phyloP scores from a whole-genome alignment of 2,797 vertebrate genomes.

The Sebastolobus altivelis region DNA sequence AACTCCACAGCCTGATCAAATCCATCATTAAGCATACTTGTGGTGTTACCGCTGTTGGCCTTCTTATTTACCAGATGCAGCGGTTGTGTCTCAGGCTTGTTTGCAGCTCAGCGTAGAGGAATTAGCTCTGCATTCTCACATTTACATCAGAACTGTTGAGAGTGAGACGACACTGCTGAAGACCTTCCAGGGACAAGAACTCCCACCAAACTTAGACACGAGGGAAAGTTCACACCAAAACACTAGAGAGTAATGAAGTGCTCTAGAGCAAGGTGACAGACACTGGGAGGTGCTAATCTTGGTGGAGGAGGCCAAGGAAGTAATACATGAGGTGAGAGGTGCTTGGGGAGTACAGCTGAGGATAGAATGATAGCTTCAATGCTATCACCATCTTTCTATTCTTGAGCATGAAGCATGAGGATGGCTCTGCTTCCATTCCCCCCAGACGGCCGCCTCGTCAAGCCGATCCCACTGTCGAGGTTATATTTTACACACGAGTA shows the following conservation, averaged over 20 bases:
- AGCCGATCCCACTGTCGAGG: conserved; percentile 8
- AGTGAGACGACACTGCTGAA: conserved; percentile 10
- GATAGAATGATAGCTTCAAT: conserved; percentile 15
- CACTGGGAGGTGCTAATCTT: conserved; percentile 50
- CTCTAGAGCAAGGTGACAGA: conserved; percentile 39
- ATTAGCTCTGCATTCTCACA: conserved; percentile 62
- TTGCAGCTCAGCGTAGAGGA: conserved; percentile 55
- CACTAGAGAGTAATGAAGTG: conserved; percentile 38
- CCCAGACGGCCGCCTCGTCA: neutral
- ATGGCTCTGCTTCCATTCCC: conserved; percentile 24
- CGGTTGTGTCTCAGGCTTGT: conserved; percentile 59
- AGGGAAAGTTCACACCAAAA: conserved; percentile 21
- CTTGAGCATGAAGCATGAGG: conserved; percentile 26
- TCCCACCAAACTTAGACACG: neutral
- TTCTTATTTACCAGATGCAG: conserved; percentile 78
- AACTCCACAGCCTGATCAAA: conserved; percentile 81
- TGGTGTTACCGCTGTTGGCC: conserved; percentile 74
- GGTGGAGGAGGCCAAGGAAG: conserved; percentile 30
- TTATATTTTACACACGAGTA: conserved; percentile 26
- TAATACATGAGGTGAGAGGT: conserved; percentile 49
- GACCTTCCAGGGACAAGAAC: conserved; percentile 3
- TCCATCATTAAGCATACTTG: conserved; percentile 82
- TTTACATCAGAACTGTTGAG: conserved; percentile 40
- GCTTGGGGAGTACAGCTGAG: conserved; percentile 37
- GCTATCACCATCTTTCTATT: conserved; percentile 29